A percentile compares a stretch with the other conserved stretches of the same genome.
These are phyloP conservation scores for Hypanus sabinus DNA, from an alignment of 2,113 vertebrate species.

Conservation along the genomic window DNA sequence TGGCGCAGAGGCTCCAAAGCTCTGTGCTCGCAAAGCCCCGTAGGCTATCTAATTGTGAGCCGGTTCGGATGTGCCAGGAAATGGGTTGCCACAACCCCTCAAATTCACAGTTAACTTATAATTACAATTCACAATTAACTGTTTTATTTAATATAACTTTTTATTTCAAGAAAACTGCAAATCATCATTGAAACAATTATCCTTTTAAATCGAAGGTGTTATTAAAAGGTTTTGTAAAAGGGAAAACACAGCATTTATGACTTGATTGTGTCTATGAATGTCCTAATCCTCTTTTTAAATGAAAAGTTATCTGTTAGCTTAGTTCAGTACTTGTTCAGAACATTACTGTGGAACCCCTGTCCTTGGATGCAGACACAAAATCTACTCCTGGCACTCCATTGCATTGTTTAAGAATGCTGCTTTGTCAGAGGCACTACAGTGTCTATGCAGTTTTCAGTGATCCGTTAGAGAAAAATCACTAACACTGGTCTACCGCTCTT, in stretches of 20 bases:
- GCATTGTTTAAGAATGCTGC: neutral
- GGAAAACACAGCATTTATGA: neutral
- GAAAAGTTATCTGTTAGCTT: neutral
- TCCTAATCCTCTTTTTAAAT: neutral
- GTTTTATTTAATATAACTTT: neutral
- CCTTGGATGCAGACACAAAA: neutral
- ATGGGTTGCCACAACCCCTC: no score
- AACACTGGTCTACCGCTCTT: no score
- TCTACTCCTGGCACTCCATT: no score
- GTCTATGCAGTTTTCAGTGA: no score
- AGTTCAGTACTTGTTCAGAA: neutral
- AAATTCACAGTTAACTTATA: neutral
- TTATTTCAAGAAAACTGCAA: neutral
- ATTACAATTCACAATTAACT: neutral
- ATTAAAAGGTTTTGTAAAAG: neutral
- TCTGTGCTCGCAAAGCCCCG: no score
- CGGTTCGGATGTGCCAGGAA: no score
- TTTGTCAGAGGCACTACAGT: neutral
- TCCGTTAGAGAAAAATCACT: no score
- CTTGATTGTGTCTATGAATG: no score
- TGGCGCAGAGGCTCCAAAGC: no score
- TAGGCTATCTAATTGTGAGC: no score
- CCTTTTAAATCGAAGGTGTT: neutral
- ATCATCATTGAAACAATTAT: neutral
- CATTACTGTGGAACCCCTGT: neutral